Base-by-base conservation (phyloP, 2,113 vertebrate genomes). In the Hyla sarda region DNA sequence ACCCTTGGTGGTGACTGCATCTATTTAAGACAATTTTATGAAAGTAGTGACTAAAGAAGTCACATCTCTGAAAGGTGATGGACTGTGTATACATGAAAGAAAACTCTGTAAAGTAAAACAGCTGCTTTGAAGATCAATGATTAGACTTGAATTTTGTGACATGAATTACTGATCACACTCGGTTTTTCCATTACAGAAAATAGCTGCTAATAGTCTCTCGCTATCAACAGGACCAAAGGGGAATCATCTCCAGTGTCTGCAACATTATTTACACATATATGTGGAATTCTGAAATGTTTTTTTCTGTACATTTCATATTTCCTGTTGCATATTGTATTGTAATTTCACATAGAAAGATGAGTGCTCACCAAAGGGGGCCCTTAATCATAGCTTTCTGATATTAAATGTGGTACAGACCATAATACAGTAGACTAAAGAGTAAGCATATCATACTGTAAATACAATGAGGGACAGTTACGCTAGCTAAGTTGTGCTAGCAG, bases 101-200 rank as follows among this genome's bases (percentile, higher is more conserved):
- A 58, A 77, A 8, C n/a, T 76, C 73, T 76, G 72, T 65, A 76
- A 84, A 60, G 83, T 84, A 75, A 54, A 84, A 65, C 83, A 75
- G 54, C 73, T 76, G 73, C 83, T 84, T 84, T 84, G 83, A 84
- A 84, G 83, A 84, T 84, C 83, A 84, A 76, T 62, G 72, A 84
- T 76, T 84, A 84, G 71, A 34, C 83, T 76, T 62, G 25, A 84
- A 62, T 76, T 84, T 25, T 74, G 83, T 84, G 83, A 84, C 72
- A 50, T 84, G 56, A 83, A 83, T 73, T 56, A 83, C 72, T 76
- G 25, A 60, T 75, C 71, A 71, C 52, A 56, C 69, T 75, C 56
- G 75, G 71, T 76, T 62, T 84, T 84, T 62, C 82, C 54, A 84
- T 84, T 84, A 62, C 30, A 9, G 54, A 47, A 84, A 54, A 84